Evolutionary conservation across 2,113 vertebrate species (phyloP), one percentile per base, ranked within the genome.

Genomic region (Zapus hudsonius): DNA sequence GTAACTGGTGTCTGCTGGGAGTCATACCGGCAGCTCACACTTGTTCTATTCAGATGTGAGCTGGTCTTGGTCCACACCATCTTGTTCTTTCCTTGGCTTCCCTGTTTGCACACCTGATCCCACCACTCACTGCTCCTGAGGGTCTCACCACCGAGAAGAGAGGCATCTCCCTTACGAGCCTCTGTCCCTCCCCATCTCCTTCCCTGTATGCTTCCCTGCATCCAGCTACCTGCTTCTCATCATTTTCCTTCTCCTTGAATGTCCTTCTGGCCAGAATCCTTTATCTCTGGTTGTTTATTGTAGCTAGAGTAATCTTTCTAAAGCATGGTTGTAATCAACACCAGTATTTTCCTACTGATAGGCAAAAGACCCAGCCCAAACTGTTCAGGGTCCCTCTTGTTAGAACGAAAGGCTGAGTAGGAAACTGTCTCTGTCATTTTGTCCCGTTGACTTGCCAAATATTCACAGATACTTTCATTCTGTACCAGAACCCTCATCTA

Each of bases 281-380:
- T 66, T 47, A 63, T 57, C 80, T 74, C 12, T 81, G 42, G 52
- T 22, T 59, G 19, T 88, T 42, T 69, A 57, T 12, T 88, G 23
- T 79, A 91, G 40, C 59, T 75, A 70, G n/a, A 67, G 36, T 33
- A 13, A 89, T 80, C 80, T 88, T 91, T 63, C 81, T 52, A 61
- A 70, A 94, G 61, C 38, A 52, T 7, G 57, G n/a, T 76, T 91
- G 61, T n/a, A 87, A 90, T 47, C 63, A 1, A 83, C 89, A 84
- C 33, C 8, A 79, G 25, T 66, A 27, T 89, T 76, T 89, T 89
- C 59, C 27, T 20, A 63, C 13, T 19, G 20, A 79, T 1, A 75
- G 72, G 27, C 57, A 81, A 55, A 3, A 74, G 12, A 31, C 2
- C 57, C 17, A 85, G 52, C 19, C 70, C 66, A 73, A 88, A 73